Evolutionary conservation across 2,113 vertebrate genomes (phyloP).

Genomic region (Mesocricetus auratus): DNA sequence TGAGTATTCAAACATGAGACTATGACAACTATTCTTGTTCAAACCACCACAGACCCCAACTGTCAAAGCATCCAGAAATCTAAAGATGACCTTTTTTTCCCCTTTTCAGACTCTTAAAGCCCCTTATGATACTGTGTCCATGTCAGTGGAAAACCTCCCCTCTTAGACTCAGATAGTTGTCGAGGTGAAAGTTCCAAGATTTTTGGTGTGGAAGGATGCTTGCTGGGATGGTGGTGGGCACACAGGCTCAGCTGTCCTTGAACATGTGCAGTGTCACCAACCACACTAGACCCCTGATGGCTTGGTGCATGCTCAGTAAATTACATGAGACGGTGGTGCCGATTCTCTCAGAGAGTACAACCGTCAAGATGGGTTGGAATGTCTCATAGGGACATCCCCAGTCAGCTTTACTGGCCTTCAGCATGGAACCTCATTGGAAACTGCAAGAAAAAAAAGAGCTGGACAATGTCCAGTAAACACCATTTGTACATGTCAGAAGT

Average conservation of each 20-base stretch:
- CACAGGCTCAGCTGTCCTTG: neutral
- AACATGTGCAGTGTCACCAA: too few relatives aligned
- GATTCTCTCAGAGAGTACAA: neutral
- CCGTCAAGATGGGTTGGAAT: neutral
- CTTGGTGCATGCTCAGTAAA: neutral
- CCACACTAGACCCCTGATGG: neutral
- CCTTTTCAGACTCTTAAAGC: neutral
- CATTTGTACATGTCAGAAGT: conserved; percentile 23
- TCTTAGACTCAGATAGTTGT: neutral
- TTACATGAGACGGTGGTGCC: neutral
- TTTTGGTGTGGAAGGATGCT: neutral
- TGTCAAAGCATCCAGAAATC: neutral
- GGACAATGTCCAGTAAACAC: neutral
- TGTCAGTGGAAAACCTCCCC: neutral
- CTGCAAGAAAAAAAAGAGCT: neutral
- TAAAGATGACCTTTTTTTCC: neutral
- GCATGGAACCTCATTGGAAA: neutral
- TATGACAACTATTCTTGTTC: too few relatives aligned
- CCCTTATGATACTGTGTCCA: neutral
- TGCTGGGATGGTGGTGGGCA: neutral
- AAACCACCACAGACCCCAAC: neutral
- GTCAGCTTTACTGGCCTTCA: neutral
- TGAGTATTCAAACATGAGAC: neutral
- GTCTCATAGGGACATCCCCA: neutral
- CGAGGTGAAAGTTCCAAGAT: neutral